Conservation (phyloP, 2,797 vertebrate species). For the Esox lucius region DNA sequence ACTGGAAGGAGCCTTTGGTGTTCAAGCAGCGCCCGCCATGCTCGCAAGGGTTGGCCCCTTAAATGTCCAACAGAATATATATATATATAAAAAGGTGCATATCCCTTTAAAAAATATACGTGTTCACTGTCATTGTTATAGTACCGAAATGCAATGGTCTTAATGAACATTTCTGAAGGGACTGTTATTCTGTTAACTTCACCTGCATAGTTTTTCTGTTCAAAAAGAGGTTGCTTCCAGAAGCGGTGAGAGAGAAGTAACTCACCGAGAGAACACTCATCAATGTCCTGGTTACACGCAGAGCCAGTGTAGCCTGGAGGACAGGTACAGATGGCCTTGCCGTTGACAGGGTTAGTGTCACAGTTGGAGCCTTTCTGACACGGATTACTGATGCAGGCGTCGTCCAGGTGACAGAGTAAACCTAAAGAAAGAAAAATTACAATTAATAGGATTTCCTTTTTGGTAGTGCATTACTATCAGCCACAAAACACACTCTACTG, state of each 20-base stretch:
- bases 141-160: neutral
- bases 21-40: slow-evolving; percentile 95
- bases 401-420: slow-evolving; percentile 91
- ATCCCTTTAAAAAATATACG: neutral
- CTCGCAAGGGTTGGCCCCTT: slow-evolving; percentile 96
- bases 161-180: neutral
- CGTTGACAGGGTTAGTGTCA: slow-evolving; percentile 96
- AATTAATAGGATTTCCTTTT: neutral
- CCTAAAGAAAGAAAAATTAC: slow-evolving; percentile 68
- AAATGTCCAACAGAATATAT: neutral
- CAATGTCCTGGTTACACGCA: slow-evolving; percentile 92
- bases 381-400: slow-evolving; percentile 97
- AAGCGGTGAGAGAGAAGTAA: neutral
- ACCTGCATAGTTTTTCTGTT: neutral
- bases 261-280: slow-evolving; percentile 91
- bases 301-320: slow-evolving; percentile 91
- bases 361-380: slow-evolving; percentile 98
- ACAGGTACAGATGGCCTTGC: slow-evolving; percentile 97
- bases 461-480: neutral
- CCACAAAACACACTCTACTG: neutral
- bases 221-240: neutral
- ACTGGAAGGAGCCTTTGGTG: slow-evolving; percentile 95
- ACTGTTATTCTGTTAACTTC: neutral
- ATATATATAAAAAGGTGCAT: neutral
- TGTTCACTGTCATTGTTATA: neutral